A percentile compares a stretch with the other conserved stretches of the same genome.
phyloP scores from a whole-genome alignment of 64 coral and sea anemone genomes.

The Montipora cactus region DNA sequence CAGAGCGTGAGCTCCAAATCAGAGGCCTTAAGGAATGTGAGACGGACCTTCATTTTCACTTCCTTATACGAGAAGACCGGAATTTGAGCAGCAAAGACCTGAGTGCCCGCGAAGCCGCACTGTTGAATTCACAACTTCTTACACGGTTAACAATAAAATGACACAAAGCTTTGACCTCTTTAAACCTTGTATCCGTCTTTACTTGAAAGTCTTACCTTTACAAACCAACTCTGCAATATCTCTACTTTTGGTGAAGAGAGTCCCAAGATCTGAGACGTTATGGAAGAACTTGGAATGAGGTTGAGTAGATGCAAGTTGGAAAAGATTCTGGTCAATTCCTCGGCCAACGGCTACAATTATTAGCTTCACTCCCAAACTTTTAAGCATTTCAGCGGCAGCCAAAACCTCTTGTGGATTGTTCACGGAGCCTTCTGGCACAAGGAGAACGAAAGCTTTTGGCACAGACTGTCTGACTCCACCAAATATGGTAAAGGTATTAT shows the following conservation, averaged over 20 bases:
- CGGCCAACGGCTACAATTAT: slow-evolving; percentile 12
- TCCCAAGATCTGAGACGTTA: slow-evolving; percentile 3
- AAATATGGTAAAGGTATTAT: slow-evolving; percentile 56
- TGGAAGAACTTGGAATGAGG: slow-evolving; percentile 48
- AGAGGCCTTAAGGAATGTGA: no score
- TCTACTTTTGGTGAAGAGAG: not conserved
- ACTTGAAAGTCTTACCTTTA: slow-evolving; percentile 28
- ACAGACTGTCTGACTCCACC: slow-evolving; percentile 53
- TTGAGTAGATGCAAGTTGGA: slow-evolving; percentile 19
- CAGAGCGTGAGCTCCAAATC: no score
- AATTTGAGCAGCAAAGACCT: no score
- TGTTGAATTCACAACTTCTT: no score
- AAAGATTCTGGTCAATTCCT: slow-evolving; percentile 14
- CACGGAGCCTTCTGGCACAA: slow-evolving; percentile 36
- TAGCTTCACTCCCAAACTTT: slow-evolving; percentile 57
- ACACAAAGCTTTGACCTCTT: no score
- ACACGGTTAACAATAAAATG: no score
- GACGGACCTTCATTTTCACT: no score
- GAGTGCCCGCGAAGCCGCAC: no score
- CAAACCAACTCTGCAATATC: slow-evolving; percentile 60
- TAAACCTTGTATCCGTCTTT: not conserved
- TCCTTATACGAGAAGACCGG: no score
- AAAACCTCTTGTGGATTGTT: slow-evolving; percentile 19
- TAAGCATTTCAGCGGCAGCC: slow-evolving; percentile 29
- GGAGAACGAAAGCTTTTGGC: slow-evolving; percentile 61